Evolutionary conservation across 23 tunicate species (phyloP).

Genomic region (Phallusia fumigata): DNA sequence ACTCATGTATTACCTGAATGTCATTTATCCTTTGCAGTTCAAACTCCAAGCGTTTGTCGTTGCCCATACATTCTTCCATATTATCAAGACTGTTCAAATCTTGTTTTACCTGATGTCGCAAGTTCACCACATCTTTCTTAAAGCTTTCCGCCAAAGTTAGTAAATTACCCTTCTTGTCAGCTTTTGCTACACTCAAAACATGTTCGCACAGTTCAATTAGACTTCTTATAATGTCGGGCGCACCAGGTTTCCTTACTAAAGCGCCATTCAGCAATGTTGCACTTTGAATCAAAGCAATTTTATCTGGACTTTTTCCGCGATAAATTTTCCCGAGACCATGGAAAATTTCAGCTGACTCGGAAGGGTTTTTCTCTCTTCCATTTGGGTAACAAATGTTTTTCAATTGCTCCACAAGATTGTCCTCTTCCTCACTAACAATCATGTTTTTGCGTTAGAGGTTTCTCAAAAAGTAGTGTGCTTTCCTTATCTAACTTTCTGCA

Average conservation of each 20-base stretch:
- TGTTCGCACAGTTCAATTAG: neutral
- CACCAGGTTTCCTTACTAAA: neutral
- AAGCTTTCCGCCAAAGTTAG: neutral
- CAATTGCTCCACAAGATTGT: neutral
- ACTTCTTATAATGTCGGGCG: neutral
- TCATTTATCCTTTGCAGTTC: neutral
- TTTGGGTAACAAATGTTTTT: slow-evolving; percentile 9
- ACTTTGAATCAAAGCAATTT: neutral
- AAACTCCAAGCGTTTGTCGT: neutral
- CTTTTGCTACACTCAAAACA: neutral
- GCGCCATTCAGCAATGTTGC: neutral
- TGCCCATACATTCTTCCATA: neutral
- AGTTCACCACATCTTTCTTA: neutral
- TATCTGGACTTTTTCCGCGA: neutral
- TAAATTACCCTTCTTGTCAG: slow-evolving; percentile 1
- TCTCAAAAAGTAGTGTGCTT: no score
- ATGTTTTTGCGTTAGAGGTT: neutral
- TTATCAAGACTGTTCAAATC: neutral
- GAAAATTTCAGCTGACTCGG: neutral
- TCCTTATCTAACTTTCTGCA: no score
- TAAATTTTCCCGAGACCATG: slow-evolving; percentile 1
- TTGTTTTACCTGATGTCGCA: neutral
- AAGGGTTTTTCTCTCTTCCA: slow-evolving; percentile 6
- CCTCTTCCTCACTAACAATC: slow-evolving; percentile 1
- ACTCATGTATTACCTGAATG: neutral